Percentiles rank a stretch among this genome's conserved stretches.
These are phyloP conservation scores for Channa striata DNA, from an alignment of 2,797 vertebrate species.

Conservation along the genomic window DNA sequence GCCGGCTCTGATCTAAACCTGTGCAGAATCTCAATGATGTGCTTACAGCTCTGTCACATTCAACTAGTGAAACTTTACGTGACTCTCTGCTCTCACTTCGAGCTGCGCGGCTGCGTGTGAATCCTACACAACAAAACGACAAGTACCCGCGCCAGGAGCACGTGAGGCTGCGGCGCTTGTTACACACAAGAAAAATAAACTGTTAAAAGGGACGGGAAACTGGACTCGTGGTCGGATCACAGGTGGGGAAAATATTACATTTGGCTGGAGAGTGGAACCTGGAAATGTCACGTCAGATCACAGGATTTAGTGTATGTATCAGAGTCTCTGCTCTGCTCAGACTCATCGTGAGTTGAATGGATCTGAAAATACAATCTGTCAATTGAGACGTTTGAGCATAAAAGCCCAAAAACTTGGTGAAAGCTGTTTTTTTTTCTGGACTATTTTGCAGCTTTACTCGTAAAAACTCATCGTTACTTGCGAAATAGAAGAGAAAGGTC, in stretches of 20 bases:
- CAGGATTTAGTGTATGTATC: not conserved
- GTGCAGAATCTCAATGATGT: slow-evolving; percentile 68
- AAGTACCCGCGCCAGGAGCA: not conserved
- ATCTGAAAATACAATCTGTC: too few species aligned
- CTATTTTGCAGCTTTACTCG: not conserved
- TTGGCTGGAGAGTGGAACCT: not conserved
- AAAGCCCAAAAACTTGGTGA: too few species aligned
- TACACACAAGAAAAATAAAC: not conserved
- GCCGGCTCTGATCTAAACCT: slow-evolving; percentile 61
- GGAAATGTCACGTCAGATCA: not conserved
- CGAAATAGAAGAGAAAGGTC: too few species aligned
- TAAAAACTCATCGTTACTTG: not conserved
- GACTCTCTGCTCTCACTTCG: slow-evolving; percentile 26
- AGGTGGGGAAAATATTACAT: not conserved
- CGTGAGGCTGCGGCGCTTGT: not conserved
- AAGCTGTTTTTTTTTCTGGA: too few species aligned
- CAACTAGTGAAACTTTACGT: slow-evolving; percentile 37
- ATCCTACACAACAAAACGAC: not conserved
- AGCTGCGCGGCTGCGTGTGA: not conserved
- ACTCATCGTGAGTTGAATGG: too few species aligned
- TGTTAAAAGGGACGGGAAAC: not conserved
- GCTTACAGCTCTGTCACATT: slow-evolving; percentile 53
- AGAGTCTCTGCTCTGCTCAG: not conserved
- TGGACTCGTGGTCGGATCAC: not conserved
- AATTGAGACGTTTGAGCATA: too few species aligned